phyloP scores from a whole-genome alignment of 2,113 vertebrate species.

The Fukomys damarensis region DNA sequence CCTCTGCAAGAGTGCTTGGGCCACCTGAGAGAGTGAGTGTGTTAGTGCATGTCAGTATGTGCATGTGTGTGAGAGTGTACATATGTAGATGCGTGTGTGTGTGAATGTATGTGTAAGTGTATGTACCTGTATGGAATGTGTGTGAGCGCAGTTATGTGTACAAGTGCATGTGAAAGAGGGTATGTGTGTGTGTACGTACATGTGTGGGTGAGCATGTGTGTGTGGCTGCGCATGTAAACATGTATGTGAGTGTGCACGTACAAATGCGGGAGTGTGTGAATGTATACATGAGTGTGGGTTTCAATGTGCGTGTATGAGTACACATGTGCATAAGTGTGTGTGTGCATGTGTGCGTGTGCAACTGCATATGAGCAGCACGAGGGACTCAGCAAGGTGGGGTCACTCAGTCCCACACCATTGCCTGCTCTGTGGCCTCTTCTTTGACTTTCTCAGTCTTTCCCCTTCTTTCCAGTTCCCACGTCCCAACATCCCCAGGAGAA shows the following conservation, averaged over 20 bases:
- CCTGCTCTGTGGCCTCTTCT: not conserved
- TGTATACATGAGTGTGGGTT: not conserved
- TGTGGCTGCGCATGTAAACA: fast-evolving
- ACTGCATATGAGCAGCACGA: not conserved
- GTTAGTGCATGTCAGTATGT: not conserved
- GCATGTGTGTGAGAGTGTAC: too few species aligned
- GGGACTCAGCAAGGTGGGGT: not conserved
- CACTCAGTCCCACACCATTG: not conserved
- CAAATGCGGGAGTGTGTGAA: too few species aligned
- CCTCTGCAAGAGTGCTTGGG: not conserved
- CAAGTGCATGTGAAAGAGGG: fast-evolving
- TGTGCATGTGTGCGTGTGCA: too few species aligned
- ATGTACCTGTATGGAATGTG: too few species aligned
- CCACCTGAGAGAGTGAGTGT: not conserved
- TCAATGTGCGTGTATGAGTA: fast-evolving
- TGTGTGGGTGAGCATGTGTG: fast-evolving
- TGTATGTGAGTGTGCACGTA: not conserved
- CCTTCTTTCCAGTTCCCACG: not conserved
- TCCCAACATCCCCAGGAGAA: not conserved
- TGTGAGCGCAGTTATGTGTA: too few species aligned
- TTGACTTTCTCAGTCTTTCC: not conserved
- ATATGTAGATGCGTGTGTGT: too few species aligned
- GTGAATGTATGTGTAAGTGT: too few species aligned
- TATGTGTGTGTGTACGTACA: not conserved
- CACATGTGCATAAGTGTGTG: fast-evolving